Evolutionary conservation across 1,140 invertebrate species (phyloP), one percentile per base, ranked within the genome.

Genomic region (Chironomus striatipennis): DNA sequence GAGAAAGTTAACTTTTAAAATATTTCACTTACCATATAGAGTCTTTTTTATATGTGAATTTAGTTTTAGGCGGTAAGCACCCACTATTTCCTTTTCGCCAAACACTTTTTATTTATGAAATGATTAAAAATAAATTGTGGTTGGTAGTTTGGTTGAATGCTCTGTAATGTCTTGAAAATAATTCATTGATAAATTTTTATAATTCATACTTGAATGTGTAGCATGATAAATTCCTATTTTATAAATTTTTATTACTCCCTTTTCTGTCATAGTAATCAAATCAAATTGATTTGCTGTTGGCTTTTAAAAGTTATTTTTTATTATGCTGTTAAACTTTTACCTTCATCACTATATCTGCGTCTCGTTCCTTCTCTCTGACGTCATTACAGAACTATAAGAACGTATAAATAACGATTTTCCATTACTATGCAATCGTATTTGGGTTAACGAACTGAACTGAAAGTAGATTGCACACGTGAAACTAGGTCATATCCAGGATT

Each of bases 31-130:
- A 15, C 47, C 12, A 57, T 57, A 57, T 57, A 12, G 47, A 57
- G 47, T 57, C n/a, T n/a, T 5, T 57, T 57, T 57, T 1, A 15
- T n/a, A 34, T 34, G 24, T 34, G 24, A 34, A 34, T 34, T 34
- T 34, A 57, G 47, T 15, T 57, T 57, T 57, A 57, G 47, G 47
- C 47, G 47, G n/a, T n/a, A 34, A 57, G 47, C 47, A 57, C 47
- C 47, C 47, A 57, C 47, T 57, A 57, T 57, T 57, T 57, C 47
- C 47, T 57, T 34, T 57, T 57, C 47, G 47, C 47, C 47, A 57
- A 57, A 57, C 47, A 57, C 12, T 57, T 15, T 57, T n/a, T 15
- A 34, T 2, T 2, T 34, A 34, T 15, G 12, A 57, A 57, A 57
- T 57, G 47, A 57, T 57, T 57, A 57, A 57, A 15, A 57, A n/a